Evolutionary conservation across 2,888 invertebrate species (phyloP), one percentile per base, ranked within the genome.

Genomic region (Orgyia antiqua): DNA sequence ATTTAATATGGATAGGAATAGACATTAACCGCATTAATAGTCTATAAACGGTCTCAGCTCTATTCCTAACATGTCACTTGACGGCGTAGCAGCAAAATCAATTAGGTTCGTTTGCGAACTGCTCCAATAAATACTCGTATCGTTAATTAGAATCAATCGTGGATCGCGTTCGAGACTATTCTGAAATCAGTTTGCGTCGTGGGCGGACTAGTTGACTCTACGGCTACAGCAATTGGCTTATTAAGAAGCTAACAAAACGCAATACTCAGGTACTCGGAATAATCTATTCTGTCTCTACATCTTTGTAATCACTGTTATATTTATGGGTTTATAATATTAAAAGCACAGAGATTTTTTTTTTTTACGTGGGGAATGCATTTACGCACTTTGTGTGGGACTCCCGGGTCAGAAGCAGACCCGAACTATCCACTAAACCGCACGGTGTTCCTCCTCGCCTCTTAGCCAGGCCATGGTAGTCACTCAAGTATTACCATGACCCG

Each of bases 111-210:
- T 82, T 82, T 75, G 80, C 75, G 67, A 77, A 69, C 72, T 69
- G 73, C 66, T 73, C 72, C 74, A 80, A 84, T 83, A 83, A 84
- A 84, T 84, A 84, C 68, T 71, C 70, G 66, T 86, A 83, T 86
- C 83, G 73, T 76, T 86, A 86, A 86, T 84, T 83, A 83, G 80
- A 83, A 84, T 86, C 84, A 82, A 82, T 83, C 79, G 78, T 69
- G 67, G 76, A 76, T 79, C 73, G 75, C 74, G 68, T 68, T 58
- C 57, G 63, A 68, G 68, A 68, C 71, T 69, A 70, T 72, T 72
- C 73, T 72, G 72, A 77, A 76, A 80, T 78, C 72, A 71, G 71
- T 70, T 64, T 58, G 58, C 57, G 54, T 32, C 35, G 77, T 77
- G 69, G 78, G 76, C 66, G 70, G 57, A 60, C 64, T n/a, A n/a